Base-by-base conservation (phyloP, 2,113 vertebrate genomes). In the Chloropsis hardwickii region DNA sequence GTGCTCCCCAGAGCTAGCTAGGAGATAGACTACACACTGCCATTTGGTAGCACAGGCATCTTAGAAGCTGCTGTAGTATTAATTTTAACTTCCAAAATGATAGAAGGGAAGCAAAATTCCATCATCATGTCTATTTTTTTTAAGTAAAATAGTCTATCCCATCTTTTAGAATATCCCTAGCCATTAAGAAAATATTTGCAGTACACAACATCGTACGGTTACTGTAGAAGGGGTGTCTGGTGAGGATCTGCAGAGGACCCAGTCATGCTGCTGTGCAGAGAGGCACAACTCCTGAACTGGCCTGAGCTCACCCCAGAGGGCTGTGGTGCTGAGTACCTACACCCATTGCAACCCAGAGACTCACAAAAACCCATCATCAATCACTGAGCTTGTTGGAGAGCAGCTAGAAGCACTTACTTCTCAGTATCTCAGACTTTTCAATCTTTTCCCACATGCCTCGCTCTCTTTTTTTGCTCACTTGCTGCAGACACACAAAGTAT, bases 371-470 rank as follows among this genome's bases (percentile, higher is more conserved):
- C 31, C 28, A 17, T 48, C 77, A 70, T 78, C 50, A 73, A 86
- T 86, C 83, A 91, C 56, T 6, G 6, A 74, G 54, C 8, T 31
- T 4, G 1, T 4, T 81, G 47, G 51, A 93, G 35, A 93, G 80
- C 29, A 50, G 35, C 62, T 70, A 80, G 74, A 54, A 94, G 86
- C 72, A 86, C 56, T 88, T 74, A 86, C 28, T 91, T 65, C 47
- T 80, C 76, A 48, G 29, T 71, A 45, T 62, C 62, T 90, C 3
- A 2, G 62, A 35, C 2, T 2, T 70, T 42, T 88, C 79, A 54
- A 0, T 81, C 69, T 93, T 92, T 93, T 88, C 88, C 88, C 92
- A 88, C 71, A 61, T 77, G 79, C 60, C 50, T 96, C 76, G 35
- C 88, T 61, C 70, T 90, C 28, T 22, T 48, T 70, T 92, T 80